Evolutionary conservation across 2,113 vertebrate genomes (phyloP), one percentile per base, ranked within the genome.

Genomic region (Dromas ardeola): DNA sequence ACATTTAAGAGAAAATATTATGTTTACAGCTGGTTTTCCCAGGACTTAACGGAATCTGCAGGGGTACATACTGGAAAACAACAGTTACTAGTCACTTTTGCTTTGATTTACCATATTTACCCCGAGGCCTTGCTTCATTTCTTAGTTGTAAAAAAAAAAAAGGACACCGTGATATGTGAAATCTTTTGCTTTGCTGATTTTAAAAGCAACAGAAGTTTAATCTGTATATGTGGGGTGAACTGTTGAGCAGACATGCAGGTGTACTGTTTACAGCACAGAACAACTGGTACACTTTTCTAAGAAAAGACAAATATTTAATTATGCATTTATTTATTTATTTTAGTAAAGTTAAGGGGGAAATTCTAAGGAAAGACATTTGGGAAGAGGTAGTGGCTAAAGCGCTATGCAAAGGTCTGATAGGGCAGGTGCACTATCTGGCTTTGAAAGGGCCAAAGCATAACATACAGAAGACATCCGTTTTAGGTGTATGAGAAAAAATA

Each of bases 1-100:
- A 63, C 3, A 36, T 56, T 63, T 69, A 40, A 71, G 38, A 47
- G 80, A 83, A 71, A 14, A 36, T 25, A n/a, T 7, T 36, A 4
- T 0, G 0, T 13, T 58, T 79, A 38, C 0, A 1, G 7, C 5
- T 42, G 8, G 13, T 78, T 88, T 86, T n/a, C 21, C 38, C 62
- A 45, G 7, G 66, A 52, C 17, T 62, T 49, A 10, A 12, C 0
- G 4, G 42, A 74, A 78, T 58, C 19, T 79, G 11, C 14, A 58
- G 42, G 11, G 3, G 0, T 77, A 34, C 13, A 7, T 53, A n/a
- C 21, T 13, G 3, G 16, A 81, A 96, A 91, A 78, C 2, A 80
- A 67, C 22, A 63, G 15, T 43, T 66, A 42, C 5, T 19, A 42
- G 32, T 36, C 71, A 5, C 1, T 81, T 92, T 80, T 25, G 70